Evolutionary conservation across 2,888 invertebrate species (phyloP).

Genomic region (Cephus pygmeus): DNA sequence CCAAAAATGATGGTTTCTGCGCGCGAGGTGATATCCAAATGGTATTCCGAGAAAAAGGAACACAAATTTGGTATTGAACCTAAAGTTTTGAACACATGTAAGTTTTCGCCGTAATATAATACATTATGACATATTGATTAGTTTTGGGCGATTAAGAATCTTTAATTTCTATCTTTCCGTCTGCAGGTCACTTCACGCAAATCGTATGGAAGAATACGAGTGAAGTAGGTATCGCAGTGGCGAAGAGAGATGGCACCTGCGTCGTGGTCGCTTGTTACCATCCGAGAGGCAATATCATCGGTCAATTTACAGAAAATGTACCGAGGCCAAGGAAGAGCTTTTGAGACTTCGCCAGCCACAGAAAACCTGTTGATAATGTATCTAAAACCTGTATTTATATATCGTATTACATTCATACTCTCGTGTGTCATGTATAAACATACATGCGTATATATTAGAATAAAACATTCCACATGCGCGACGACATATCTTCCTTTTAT

Average conservation of each 20-base stretch:
- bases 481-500: too few species aligned
- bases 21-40: conserved; percentile 77
- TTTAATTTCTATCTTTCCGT: too few species aligned
- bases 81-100: conserved; percentile 73
- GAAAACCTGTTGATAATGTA: conserved; percentile 43
- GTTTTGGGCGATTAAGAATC: too few species aligned
- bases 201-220: conserved; percentile 83
- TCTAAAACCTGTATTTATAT: conserved; percentile 35
- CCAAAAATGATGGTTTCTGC: conserved; percentile 75
- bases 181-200: conserved; percentile 73
- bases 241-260: conserved; percentile 70
- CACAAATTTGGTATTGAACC: conserved; percentile 78
- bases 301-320: conserved; percentile 67
- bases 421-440: not conserved
- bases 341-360: conserved; percentile 33
- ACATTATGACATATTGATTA: too few species aligned
- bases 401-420: not conserved
- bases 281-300: conserved; percentile 72
- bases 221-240: conserved; percentile 81
- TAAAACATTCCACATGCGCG: too few species aligned
- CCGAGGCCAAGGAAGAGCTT: conserved; percentile 48
- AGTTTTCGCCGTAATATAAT: conserved; percentile 61
- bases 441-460: not conserved
- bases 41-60: conserved; percentile 82
- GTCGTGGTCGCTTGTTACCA: conserved; percentile 74